Evolutionary conservation across 2,888 invertebrate genomes (phyloP).

Genomic region (Chromoteleia sp.): DNA sequence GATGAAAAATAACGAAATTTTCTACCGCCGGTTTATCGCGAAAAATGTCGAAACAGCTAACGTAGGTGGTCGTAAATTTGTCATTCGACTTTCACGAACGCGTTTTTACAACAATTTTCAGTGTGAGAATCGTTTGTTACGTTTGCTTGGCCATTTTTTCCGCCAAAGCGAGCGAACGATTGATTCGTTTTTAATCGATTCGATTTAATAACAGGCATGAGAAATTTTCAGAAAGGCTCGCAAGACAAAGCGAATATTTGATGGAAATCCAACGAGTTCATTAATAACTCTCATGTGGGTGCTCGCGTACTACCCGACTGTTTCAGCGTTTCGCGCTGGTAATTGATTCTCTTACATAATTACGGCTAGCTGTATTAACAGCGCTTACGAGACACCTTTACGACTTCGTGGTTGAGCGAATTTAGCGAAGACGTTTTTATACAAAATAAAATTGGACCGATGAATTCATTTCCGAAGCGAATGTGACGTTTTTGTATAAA

Average conservation of each 20-base stretch:
- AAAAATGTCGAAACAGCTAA: constrained; percentile 20
- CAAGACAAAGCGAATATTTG: constrained; percentile 71
- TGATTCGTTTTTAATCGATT: constrained; percentile 12
- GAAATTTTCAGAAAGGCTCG: constrained; percentile 25
- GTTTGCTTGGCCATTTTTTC: not conserved
- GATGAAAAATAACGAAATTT: constrained; percentile 29
- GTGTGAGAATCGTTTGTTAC: constrained; percentile 7
- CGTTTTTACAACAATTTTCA: constrained; percentile 4
- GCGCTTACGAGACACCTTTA: constrained; percentile 62
- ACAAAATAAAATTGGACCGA: too few relatives aligned
- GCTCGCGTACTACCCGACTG: constrained; percentile 67
- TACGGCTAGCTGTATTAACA: constrained; percentile 69
- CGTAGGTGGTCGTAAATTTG: constrained; percentile 46
- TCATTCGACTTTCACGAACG: constrained; percentile 41
- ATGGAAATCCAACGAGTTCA: constrained; percentile 81
- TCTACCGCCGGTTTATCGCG: constrained; percentile 14
- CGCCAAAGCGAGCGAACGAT: not conserved
- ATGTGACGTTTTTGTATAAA: too few relatives aligned
- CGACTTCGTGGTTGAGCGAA: constrained; percentile 38
- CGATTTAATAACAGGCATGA: constrained; percentile 15
- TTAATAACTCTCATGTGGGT: constrained; percentile 75
- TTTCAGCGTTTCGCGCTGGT: constrained; percentile 74
- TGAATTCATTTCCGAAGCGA: too few relatives aligned
- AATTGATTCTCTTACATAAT: constrained; percentile 79
- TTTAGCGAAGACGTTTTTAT: too few relatives aligned